Percentiles rank a stretch among this genome's conserved stretches.
phyloP scores from a whole-genome alignment of 1,140 invertebrate species.

The Caenorhabditis remanei region DNA sequence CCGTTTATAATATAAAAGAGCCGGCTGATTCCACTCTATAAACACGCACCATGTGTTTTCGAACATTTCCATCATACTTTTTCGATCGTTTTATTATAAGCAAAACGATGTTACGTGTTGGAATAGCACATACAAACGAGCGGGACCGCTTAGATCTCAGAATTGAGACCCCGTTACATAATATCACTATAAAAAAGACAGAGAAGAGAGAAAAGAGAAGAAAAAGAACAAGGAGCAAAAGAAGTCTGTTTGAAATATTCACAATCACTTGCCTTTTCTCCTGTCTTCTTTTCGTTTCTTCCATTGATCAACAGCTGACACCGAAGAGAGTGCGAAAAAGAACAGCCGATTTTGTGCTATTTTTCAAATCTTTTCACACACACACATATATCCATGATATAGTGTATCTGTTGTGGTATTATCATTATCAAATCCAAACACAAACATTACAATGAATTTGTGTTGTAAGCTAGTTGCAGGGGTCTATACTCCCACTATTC shows the following conservation, averaged over 20 bases:
- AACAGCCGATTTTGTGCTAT: slow-evolving; percentile 50
- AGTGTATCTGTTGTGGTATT: slow-evolving; percentile 36
- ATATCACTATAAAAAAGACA: slow-evolving; percentile 39
- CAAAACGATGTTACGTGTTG: slow-evolving; percentile 19
- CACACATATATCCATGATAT: slow-evolving; percentile 48
- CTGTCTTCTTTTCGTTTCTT: neutral
- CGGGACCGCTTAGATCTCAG: slow-evolving; percentile 1
- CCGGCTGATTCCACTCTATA: neutral
- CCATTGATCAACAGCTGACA: slow-evolving; percentile 38
- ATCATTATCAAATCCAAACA: neutral
- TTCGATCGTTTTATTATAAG: slow-evolving; percentile 34
- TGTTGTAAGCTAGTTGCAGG: slow-evolving; percentile 23
- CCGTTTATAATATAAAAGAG: neutral
- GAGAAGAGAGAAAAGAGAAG: neutral
- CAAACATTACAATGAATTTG: slow-evolving; percentile 28
- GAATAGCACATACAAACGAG: slow-evolving; percentile 32
- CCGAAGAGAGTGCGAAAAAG: slow-evolving; percentile 42
- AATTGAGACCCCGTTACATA: slow-evolving; percentile 32
- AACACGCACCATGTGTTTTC: slow-evolving; percentile 48
- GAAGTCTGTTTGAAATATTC: slow-evolving; percentile 51
- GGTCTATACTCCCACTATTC: slow-evolving; percentile 47
- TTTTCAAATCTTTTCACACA: slow-evolving; percentile 54
- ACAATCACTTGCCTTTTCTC: slow-evolving; percentile 46
- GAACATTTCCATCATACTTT: slow-evolving; percentile 50
- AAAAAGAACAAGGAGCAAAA: neutral